These are phyloP conservation scores for Porites rus DNA, from an alignment of 92 coral and sea anemone species.

Conservation along the genomic window DNA sequence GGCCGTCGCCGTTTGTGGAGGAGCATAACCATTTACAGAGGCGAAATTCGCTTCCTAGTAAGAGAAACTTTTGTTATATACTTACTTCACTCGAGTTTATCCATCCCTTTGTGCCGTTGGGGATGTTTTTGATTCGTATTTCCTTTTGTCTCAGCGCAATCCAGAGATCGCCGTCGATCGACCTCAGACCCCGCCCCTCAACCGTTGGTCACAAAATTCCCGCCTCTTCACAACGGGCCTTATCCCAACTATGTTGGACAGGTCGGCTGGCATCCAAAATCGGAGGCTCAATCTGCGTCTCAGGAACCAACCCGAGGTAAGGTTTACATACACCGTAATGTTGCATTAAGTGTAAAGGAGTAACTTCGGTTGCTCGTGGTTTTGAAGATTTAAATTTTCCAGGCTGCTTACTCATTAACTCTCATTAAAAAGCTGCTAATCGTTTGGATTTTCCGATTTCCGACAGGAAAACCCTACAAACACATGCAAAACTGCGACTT, in stretches of 20 bases:
- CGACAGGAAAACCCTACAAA: not conserved
- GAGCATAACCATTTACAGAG: slow-evolving; percentile 23
- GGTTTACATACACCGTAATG: not conserved
- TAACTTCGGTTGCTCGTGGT: not conserved
- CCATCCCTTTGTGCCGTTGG: too few relatives aligned
- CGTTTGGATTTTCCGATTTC: not conserved
- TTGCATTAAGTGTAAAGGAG: not conserved
- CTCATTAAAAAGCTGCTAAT: not conserved
- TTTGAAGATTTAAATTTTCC: not conserved
- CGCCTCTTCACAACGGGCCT: slow-evolving; percentile 73
- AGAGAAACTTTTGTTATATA: not conserved
- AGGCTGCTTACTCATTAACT: too few relatives aligned
- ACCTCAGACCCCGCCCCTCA: slow-evolving; percentile 16
- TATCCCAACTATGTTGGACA: slow-evolving; percentile 80
- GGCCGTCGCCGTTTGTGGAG: slow-evolving; percentile 23
- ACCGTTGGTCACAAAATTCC: slow-evolving; percentile 38
- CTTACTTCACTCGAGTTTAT: not conserved
- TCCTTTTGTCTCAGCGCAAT: slow-evolving; percentile 23
- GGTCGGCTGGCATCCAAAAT: slow-evolving; percentile 27
- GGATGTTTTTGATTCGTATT: not conserved
- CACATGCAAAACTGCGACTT: too few relatives aligned
- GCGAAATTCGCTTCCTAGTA: slow-evolving; percentile 63
- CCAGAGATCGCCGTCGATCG: slow-evolving; percentile 28
- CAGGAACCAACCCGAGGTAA: slow-evolving; percentile 23
- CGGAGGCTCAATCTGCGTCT: not conserved